Evolutionary conservation across 2,888 invertebrate species (phyloP).

Genomic region (Patella ulyssiponensis): DNA sequence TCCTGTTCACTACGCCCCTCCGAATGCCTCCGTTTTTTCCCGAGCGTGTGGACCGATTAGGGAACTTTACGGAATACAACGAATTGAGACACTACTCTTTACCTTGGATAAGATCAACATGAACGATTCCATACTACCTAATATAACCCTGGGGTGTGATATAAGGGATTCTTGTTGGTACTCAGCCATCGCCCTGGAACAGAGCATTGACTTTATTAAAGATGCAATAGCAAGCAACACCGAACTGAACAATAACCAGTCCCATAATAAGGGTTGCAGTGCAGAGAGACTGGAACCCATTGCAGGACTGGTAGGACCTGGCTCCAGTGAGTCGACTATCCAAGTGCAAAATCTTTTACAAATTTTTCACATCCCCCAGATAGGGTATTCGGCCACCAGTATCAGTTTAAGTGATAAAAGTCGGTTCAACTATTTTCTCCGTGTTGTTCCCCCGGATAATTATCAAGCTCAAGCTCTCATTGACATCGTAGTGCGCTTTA

Average conservation of each 20-base stretch:
- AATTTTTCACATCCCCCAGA: constrained; percentile 79
- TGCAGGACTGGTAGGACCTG: constrained; percentile 83
- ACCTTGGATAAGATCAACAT: constrained; percentile 75
- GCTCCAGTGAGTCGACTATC: constrained; percentile 81
- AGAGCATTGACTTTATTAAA: constrained; percentile 83
- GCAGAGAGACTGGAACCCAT: constrained; percentile 68
- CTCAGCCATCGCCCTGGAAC: constrained; percentile 84
- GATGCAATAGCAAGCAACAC: constrained; percentile 74
- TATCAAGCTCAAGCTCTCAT: constrained; percentile 84
- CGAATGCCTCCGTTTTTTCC: constrained; percentile 61
- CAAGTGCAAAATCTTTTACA: constrained; percentile 84
- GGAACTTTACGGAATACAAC: constrained; percentile 84
- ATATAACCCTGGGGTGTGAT: constrained; percentile 79
- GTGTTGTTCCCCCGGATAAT: constrained; percentile 85
- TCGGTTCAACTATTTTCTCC: constrained; percentile 82
- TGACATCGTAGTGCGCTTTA: constrained; percentile 74
- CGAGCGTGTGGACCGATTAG: constrained; percentile 78
- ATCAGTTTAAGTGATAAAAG: constrained; percentile 83
- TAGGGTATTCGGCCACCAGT: constrained; percentile 85
- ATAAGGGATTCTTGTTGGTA: constrained; percentile 88
- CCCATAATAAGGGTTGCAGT: constrained; percentile 28
- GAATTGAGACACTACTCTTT: constrained; percentile 76
- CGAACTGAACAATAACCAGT: constrained; percentile 27
- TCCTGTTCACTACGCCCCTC: constrained; percentile 76
- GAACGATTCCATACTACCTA: constrained; percentile 74